Evolutionary conservation across 2,113 vertebrate species (phyloP).

Genomic region (Oncorhynchus tshawytscha): DNA sequence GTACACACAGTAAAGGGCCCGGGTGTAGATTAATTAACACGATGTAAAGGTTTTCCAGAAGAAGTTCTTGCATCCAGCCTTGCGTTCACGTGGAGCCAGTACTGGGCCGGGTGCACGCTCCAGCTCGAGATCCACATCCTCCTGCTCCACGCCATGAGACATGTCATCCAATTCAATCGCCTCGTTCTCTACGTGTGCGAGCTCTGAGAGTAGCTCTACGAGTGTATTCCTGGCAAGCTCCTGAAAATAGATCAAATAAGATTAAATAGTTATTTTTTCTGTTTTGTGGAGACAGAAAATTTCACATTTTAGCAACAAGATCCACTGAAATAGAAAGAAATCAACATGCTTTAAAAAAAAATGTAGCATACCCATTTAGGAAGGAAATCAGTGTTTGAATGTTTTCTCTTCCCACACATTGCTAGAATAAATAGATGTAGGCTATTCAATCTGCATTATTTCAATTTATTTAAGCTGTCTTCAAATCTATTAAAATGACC

Average conservation of each 20-base stretch:
- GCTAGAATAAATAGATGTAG: too few species aligned
- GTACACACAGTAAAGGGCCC: neutral
- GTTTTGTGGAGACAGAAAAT: too few species aligned
- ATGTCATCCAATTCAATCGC: conserved; percentile 85
- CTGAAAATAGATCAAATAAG: conserved; percentile 55
- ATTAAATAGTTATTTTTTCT: neutral
- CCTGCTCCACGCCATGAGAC: conserved; percentile 80
- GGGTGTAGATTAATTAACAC: conserved; percentile 77
- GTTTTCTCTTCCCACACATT: too few species aligned
- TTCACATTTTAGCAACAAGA: neutral
- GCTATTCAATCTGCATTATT: too few species aligned
- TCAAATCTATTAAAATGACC: too few species aligned
- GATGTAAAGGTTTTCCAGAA: conserved; percentile 99
- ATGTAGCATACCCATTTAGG: too few species aligned
- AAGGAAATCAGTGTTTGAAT: too few species aligned
- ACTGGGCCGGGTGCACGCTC: conserved; percentile 85
- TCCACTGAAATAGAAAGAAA: too few species aligned
- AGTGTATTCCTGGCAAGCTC: conserved; percentile 86
- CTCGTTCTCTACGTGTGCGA: conserved; percentile 91
- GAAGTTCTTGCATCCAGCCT: conserved; percentile 99
- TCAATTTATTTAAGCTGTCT: too few species aligned
- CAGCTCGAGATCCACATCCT: conserved; percentile 84
- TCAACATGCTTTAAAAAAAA: too few species aligned
- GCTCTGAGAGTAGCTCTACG: conserved; percentile 88
- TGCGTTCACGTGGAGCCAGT: conserved; percentile 90